phyloP scores from a whole-genome alignment of 2,888 invertebrate species.

The Frankliniella fusca region DNA sequence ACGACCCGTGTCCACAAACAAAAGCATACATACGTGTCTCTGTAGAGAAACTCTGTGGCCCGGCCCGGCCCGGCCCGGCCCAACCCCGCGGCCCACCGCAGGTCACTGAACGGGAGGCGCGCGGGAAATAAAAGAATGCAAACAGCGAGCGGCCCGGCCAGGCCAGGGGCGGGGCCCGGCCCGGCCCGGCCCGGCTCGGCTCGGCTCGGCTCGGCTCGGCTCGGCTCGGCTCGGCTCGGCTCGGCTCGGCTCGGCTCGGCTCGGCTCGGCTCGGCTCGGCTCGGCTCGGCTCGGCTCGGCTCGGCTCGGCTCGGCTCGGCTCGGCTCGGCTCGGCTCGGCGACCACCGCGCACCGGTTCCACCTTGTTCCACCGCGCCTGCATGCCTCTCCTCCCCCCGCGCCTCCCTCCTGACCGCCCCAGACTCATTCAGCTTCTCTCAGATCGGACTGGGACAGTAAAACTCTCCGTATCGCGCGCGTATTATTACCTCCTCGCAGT shows the following conservation, averaged over 20 bases:
- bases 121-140: not conserved
- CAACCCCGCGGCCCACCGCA: no score
- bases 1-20: constrained; percentile 8
- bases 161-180: not conserved
- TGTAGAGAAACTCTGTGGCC: not conserved
- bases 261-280: no score
- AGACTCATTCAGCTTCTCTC: not conserved
- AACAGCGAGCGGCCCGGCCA: not conserved
- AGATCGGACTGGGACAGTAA: not conserved
- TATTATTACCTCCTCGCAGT: not conserved
- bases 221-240: no score
- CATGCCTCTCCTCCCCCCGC: no score
- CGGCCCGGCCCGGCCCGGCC: not conserved
- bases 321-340: no score
- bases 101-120: not conserved
- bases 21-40: not conserved
- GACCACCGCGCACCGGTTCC: no score
- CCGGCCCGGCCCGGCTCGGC: no score
- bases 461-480: not conserved
- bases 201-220: no score
- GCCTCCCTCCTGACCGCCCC: not conserved
- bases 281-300: no score
- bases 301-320: no score
- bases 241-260: no score
- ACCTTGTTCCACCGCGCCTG: no score